A percentile compares a stretch with the other conserved stretches of the same genome.
These are phyloP conservation scores for Hyaena hyaena DNA, from an alignment of 2,113 vertebrate genomes.

Conservation along the genomic window DNA sequence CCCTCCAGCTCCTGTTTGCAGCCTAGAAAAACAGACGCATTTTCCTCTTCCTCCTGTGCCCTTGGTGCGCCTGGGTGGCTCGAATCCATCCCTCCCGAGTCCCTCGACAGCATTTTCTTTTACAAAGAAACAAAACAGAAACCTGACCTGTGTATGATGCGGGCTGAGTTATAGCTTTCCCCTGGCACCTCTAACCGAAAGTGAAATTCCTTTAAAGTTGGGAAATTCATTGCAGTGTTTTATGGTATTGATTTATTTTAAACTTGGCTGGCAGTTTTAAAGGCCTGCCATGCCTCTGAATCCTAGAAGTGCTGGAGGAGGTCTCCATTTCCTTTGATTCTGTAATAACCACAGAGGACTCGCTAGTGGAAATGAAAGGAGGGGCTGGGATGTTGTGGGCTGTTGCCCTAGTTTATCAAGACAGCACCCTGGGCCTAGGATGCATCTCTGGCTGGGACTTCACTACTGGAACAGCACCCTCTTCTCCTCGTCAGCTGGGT, in stretches of 20 bases:
- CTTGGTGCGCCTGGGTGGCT: slow-evolving; percentile 7
- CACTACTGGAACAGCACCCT: background rate
- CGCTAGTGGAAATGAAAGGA: background rate
- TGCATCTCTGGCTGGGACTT: background rate
- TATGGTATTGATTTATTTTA: slow-evolving; percentile 81
- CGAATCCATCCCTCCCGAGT: background rate
- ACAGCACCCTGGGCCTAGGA: background rate
- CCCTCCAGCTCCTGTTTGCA: background rate
- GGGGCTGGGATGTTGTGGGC: background rate
- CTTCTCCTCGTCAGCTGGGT: background rate
- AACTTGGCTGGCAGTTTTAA: slow-evolving; percentile 76
- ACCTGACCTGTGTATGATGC: slow-evolving; percentile 69
- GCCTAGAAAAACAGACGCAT: background rate
- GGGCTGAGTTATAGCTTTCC: slow-evolving; percentile 77
- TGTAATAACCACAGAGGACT: background rate
- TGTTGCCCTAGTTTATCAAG: background rate
- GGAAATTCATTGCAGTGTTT: slow-evolving; percentile 76
- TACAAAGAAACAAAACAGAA: slow-evolving; percentile 74
- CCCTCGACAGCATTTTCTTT: slow-evolving; percentile 59
- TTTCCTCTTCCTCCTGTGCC: background rate
- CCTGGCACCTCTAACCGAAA: slow-evolving; percentile 78
- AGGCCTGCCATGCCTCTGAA: slow-evolving; percentile 64
- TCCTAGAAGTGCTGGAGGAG: slow-evolving; percentile 44
- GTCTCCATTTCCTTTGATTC: slow-evolving; percentile 13
- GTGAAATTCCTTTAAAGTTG: slow-evolving; percentile 76